phyloP scores from a whole-genome alignment of 1,140 invertebrate genomes.

The Hypsibius dujardini region DNA sequence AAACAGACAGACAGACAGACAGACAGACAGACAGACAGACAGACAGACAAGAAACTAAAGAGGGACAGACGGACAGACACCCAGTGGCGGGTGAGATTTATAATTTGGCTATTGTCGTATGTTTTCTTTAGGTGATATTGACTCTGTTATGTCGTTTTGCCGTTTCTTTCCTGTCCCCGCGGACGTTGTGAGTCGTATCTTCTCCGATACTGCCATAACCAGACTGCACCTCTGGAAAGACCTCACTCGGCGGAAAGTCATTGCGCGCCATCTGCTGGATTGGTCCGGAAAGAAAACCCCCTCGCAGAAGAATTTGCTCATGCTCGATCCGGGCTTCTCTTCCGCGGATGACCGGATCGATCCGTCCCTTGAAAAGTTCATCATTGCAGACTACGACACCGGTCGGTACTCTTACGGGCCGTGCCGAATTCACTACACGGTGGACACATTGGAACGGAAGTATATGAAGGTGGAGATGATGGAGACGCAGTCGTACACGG shows the following conservation, averaged over 20 bases:
- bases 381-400: background rate
- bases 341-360: too few species aligned
- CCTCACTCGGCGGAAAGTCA: too few species aligned
- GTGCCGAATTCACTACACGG: slow-evolving; percentile 2
- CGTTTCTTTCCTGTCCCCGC: background rate
- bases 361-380: too few species aligned
- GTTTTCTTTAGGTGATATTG: background rate
- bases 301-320: background rate
- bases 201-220: too few species aligned
- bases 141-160: background rate
- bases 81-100: too few species aligned
- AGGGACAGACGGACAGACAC: too few species aligned
- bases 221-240: too few species aligned
- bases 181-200: background rate
- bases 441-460: background rate
- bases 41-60: too few species aligned
- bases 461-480: background rate
- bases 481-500: background rate
- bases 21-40: too few species aligned
- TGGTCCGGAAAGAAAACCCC: background rate
- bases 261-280: too few species aligned
- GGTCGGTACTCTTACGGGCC: background rate
- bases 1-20: too few species aligned
- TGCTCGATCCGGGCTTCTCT: background rate
- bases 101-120: too few species aligned